A percentile compares a stretch with the other conserved stretches of the same genome.
Conservation (phyloP, 1,140 invertebrate species). For the Drosophila equinoxialis region DNA sequence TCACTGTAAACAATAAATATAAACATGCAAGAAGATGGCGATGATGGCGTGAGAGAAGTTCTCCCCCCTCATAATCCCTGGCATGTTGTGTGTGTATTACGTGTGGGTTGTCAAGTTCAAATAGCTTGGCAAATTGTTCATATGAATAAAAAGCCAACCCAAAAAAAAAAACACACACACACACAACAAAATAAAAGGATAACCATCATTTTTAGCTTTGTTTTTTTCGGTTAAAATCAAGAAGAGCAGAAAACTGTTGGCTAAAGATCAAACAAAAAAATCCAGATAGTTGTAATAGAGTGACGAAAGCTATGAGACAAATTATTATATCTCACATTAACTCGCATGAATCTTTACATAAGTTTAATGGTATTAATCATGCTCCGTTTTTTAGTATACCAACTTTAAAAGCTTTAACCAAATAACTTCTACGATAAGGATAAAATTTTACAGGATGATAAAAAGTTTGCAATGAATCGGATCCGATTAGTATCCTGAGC, state of each 20-base stretch:
- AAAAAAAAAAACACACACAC: not conserved
- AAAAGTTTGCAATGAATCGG: no score
- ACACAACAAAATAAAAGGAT: not conserved
- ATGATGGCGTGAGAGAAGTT: not conserved
- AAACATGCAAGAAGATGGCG: constrained; percentile 16
- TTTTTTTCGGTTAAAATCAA: not conserved
- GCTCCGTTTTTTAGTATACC: no score
- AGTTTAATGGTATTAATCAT: no score
- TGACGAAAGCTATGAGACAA: no score
- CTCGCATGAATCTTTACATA: no score
- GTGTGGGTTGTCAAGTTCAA: constrained; percentile 21
- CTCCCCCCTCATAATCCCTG: constrained; percentile 4
- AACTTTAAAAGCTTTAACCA: no score
- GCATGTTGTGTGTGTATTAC: constrained; percentile 3
- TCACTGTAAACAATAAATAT: constrained; percentile 29
- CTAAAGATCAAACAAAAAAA: no score
- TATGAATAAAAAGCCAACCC: constrained; percentile 12
- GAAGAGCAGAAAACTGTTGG: not conserved
- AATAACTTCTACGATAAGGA: no score
- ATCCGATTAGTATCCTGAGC: no score
- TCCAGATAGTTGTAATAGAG: no score
- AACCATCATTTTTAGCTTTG: not conserved
- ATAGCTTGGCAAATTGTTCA: constrained; percentile 20
- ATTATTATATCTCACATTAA: not conserved
- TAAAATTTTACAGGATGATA: no score